Percentiles rank a stretch among this genome's conserved stretches.
Evolutionary conservation across 37 sponge, comb jelly and placozoan species (phyloP).

Genomic region (Halisarca cf. caerulea): DNA sequence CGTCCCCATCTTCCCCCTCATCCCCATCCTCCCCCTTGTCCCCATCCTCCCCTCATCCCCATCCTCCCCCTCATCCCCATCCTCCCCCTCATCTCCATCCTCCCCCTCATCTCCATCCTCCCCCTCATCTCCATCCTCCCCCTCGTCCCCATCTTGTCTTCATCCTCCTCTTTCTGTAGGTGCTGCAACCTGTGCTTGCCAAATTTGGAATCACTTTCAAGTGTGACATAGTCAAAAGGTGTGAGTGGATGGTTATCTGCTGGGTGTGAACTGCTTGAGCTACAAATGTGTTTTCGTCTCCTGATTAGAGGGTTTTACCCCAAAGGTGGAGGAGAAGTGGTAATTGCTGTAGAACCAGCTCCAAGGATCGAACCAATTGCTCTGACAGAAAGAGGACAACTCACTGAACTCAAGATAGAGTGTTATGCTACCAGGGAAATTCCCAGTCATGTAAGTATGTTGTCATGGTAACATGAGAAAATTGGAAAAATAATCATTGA

Average conservation of each 20-base stretch:
- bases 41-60: too few relatives aligned
- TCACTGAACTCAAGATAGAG: constrained; percentile 39
- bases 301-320: constrained; percentile 89
- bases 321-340: constrained; percentile 88
- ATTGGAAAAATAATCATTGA: too few relatives aligned
- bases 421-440: constrained; percentile 62
- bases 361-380: constrained; percentile 46
- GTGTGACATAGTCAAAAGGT: constrained; percentile 48
- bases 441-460: constrained; percentile 49
- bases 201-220: constrained; percentile 76
- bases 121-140: too few relatives aligned
- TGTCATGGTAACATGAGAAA: too few relatives aligned
- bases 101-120: too few relatives aligned
- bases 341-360: constrained; percentile 43
- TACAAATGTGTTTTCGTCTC: background rate
- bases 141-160: too few relatives aligned
- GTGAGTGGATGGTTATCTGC: background rate
- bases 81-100: too few relatives aligned
- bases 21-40: too few relatives aligned
- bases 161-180: constrained; percentile 35
- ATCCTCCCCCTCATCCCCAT: too few relatives aligned
- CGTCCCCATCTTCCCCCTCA: too few relatives aligned
- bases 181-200: constrained; percentile 55
- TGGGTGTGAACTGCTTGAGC: background rate
- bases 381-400: constrained; percentile 59